Base-by-base conservation (phyloP, 2,113 vertebrate genomes). In the Cebidichthys violaceus region DNA sequence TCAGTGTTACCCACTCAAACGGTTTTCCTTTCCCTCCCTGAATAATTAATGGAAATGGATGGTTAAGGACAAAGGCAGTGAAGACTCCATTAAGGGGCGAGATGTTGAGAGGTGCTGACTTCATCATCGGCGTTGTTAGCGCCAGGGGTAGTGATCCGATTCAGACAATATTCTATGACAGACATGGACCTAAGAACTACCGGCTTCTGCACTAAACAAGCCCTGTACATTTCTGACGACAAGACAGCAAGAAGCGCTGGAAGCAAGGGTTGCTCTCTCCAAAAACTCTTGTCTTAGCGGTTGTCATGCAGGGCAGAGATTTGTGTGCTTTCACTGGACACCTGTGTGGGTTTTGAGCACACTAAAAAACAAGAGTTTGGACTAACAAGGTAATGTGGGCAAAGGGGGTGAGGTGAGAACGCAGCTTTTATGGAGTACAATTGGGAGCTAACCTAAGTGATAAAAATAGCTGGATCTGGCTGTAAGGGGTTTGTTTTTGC, bases 1-100 rank as follows among this genome's bases (percentile, higher is more conserved):
- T 94, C 93, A 92, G 91, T 94, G 93, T 94, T 93, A 93, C 92
- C 89, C 92, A 93, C 93, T 93, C 92, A 93, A 94, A 93, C 89
- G 92, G 91, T 93, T 93, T 94, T 91, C 92, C 92, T 94, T 93
- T 94, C 92, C 90, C 91, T 62, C 66, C 29, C 64, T 94, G 91
- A 94, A 94, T 94, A 91, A 94, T 93, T 93, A 85, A 94, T 94
- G 91, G 71, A 83, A 92, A 92, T 93, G 90, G 92, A 93, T 93
- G 91, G 91, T 94, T 94, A 92, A 94, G 92, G 93, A 94, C 92
- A 93, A 93, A 93, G 90, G 75, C 88, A 91, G 85, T 84, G 92
- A 93, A 89, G 90, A 90, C 90, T 93, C 92, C 93, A 94, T 93
- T 94, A 94, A 93, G 90, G 86, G 84, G 83, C 82, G 78, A 88